Conservation (phyloP, 1,140 invertebrate genomes). For the Drosophila insularis region DNA sequence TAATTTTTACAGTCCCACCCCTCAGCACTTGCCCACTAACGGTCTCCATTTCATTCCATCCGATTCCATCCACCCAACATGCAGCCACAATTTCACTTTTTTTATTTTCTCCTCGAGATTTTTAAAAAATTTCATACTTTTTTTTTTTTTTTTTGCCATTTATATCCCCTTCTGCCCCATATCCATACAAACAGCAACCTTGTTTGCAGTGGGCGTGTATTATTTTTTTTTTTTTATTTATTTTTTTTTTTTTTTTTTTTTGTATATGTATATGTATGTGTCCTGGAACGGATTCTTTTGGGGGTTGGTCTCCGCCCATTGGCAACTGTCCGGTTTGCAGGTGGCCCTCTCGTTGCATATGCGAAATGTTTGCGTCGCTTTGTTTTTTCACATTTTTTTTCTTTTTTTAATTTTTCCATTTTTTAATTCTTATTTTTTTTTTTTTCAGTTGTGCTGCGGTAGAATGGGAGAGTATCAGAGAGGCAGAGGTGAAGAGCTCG, state of each 20-base stretch:
- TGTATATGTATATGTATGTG: conserved; percentile 37
- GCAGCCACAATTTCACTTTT: conserved; percentile 48
- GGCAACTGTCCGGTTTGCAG: conserved; percentile 77
- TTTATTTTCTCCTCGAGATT: conserved; percentile 45
- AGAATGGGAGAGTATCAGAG: not conserved
- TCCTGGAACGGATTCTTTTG: conserved; percentile 44
- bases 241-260: not conserved
- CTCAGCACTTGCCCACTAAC: not conserved
- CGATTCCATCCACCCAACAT: not conserved
- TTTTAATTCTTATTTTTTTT: conserved; percentile 35
- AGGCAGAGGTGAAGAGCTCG: conserved; percentile 1
- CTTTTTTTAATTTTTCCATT: conserved; percentile 27
- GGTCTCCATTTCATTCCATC: not conserved
- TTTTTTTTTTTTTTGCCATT: conserved; percentile 7
- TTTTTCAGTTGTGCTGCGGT: conserved; percentile 26
- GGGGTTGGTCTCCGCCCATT: conserved; percentile 73
- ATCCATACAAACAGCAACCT: conserved; percentile 29
- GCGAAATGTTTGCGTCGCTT: conserved; percentile 55
- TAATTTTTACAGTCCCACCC: conserved; percentile 60
- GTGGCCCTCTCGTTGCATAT: conserved; percentile 64
- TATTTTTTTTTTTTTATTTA: conserved; percentile 2
- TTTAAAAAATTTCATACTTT: conserved; percentile 40
- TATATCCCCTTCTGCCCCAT: not conserved
- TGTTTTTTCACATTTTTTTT: conserved; percentile 30
- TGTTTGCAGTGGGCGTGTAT: conserved; percentile 72